Evolutionary conservation across 2,113 vertebrate species (phyloP), one percentile per base, ranked within the genome.

Genomic region (Lophochroa leadbeateri): DNA sequence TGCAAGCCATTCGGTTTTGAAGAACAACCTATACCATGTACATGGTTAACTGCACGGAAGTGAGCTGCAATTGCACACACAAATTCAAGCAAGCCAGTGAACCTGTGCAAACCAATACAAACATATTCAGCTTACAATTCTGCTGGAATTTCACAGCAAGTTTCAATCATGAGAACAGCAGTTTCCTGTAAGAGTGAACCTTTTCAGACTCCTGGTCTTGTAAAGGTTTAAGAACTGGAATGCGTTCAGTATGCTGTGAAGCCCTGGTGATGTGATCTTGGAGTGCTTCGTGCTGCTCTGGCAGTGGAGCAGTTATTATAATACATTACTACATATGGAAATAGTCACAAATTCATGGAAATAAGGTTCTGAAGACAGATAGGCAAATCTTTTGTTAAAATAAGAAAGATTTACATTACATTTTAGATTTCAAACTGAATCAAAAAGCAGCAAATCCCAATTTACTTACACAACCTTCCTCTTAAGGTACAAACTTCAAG

Each of bases 251-350:
- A 4, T 15, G 77, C 46, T 31, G 16, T 14, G 33, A 63, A 89
- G 13, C 33, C n/a, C 53, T 53, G 77, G 50, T 94, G 92, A 86
- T 52, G 14, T 9, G 18, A 70, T 10, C 50, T 33, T 71, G 47
- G 72, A 84, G 57, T 0, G 1, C 21, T 75, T 29, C 3, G 1
- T 3, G 1, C 1, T 1, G 7, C 53, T 53, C 69, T 78, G 81
- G 55, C 53, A 86, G 39, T 3, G 5, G 10, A 29, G 17, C 6
- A 2, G 31, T 7, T 35, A 17, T 53, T 43, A 58, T 10, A 50
- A 60, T 11, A 18, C 6, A 17, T 23, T 67, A 10, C 20, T 71
- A 14, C 4, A 2, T 35, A 52, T 10, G 8, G 23, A 71, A 74
- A 7, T 10, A 43, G 35, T 24, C 55, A 71, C 19, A 79, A 55